Evolutionary conservation across 2,113 vertebrate genomes (phyloP).

Genomic region (Rhabdomys dilectus): DNA sequence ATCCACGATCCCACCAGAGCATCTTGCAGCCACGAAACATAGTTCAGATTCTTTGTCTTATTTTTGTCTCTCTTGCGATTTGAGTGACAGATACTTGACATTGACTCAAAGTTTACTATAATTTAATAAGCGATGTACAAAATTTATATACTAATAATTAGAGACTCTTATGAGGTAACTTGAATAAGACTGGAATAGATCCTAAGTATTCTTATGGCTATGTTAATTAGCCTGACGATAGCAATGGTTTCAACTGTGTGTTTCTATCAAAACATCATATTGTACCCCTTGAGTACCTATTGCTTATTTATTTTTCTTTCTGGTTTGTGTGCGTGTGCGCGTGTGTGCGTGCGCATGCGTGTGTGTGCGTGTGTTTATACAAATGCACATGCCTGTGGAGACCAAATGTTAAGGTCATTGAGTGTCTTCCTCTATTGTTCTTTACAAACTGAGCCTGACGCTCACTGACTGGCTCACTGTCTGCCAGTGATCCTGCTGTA

Average conservation of each 20-base stretch:
- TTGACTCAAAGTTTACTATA: constrained; percentile 17
- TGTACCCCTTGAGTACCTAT: not conserved
- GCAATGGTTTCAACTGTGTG: not conserved
- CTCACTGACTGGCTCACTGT: not conserved
- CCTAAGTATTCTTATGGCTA: not conserved
- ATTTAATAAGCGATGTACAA: constrained; percentile 17
- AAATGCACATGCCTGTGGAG: not conserved
- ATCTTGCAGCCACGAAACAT: not conserved
- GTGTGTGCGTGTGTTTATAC: too few relatives aligned
- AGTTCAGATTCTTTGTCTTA: constrained; percentile 42
- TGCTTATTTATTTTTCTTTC: not conserved
- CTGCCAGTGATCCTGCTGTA: not conserved
- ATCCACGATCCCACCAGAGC: not conserved
- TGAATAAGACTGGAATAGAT: not conserved
- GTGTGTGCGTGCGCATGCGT: too few relatives aligned
- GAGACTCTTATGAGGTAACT: constrained; percentile 31
- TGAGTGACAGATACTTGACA: constrained; percentile 22
- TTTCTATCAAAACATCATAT: not conserved
- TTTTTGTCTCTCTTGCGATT: not conserved
- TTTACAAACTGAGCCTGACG: too few relatives aligned
- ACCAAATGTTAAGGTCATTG: not conserved
- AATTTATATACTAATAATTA: constrained; percentile 21
- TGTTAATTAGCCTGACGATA: not conserved
- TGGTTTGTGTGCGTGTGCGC: not conserved
- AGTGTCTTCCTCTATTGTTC: not conserved